Base-by-base conservation (phyloP, 2,113 vertebrate genomes). In the Sinocyclocheilus grahami region DNA sequence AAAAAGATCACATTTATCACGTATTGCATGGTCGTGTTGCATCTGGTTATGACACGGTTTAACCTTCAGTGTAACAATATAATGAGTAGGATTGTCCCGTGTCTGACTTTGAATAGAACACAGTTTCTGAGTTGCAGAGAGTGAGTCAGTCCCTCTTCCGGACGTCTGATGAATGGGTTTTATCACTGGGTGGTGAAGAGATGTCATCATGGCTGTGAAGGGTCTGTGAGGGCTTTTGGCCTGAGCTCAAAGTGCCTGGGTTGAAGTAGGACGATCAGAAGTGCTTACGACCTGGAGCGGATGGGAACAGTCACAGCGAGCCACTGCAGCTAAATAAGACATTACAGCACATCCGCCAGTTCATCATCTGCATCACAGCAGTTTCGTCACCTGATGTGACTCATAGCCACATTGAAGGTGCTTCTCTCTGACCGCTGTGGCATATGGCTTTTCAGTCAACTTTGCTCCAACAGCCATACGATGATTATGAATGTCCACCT, bases 241-340 rank as follows among this genome's bases (percentile, higher is more conserved):
- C 63, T 5, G 51, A n/a, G 51, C 85, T 74, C 77, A 46, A 60
- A 81, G 39, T 60, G 67, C 46, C 53, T 30, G 18, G 10, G 53
- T 53, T 30, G 33, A 60, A 79, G 77, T n/a, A 10, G 30, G 48
- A 13, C 14, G 48, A 53, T 86, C 76, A 71, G 48, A 69, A 78
- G 60, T 33, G 30, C 60, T 78, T 46, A 27, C 16, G 63, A 69
- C 85, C 77, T 42, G 77, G 16, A 74, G 58, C 67, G 81, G 77
- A 86, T 86, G 78, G 85, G 24, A 46, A 27, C 16, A 72, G 48
- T 71, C 84, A 65, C 78, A 46, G 53, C 7, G 42, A 65, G 85
- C 75, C 58, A n/a, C 39, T 16, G 46, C 76, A 53, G 75, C 74
- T 55, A 51, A 69, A 85, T 78, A 86, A 58, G 65, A 81, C 18